Evolutionary conservation across 2,113 vertebrate species (phyloP).

Genomic region (Sialia sialis): DNA sequence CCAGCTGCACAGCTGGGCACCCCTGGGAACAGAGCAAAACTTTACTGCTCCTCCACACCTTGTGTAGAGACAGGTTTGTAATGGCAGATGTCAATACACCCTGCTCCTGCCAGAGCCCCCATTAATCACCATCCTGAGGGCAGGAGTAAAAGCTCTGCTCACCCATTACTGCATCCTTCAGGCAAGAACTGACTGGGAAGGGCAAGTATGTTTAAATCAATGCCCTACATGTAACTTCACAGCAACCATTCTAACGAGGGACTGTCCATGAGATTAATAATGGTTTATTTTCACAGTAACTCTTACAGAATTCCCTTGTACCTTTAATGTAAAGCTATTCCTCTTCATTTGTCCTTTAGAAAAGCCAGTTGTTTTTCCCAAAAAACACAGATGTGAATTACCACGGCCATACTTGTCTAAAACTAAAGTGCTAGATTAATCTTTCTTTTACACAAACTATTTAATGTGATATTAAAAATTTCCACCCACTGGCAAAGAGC

Average conservation of each 20-base stretch:
- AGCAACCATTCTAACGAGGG: neutral
- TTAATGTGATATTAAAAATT: neutral
- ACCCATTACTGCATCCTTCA: neutral
- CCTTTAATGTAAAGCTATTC: neutral
- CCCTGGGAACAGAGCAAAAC: neutral
- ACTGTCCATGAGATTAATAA: neutral
- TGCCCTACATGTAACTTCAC: neutral
- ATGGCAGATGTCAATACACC: neutral
- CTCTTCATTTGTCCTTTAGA: neutral
- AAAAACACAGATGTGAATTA: neutral
- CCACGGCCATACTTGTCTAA: neutral
- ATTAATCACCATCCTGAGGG: neutral
- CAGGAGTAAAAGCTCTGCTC: neutral
- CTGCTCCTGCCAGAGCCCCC: neutral
- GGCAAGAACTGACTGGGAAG: neutral
- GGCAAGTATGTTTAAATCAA: neutral
- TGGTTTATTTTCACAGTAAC: neutral
- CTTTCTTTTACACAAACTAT: neutral
- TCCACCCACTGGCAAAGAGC: neutral
- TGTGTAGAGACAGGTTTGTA: rapidly evolving
- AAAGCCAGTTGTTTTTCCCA: neutral
- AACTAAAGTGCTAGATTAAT: neutral
- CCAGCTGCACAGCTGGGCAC: neutral
- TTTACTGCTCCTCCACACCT: neutral
- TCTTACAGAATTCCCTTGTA: neutral